phyloP scores from a whole-genome alignment of 2,113 vertebrate genomes.

The Trogon melanurus region DNA sequence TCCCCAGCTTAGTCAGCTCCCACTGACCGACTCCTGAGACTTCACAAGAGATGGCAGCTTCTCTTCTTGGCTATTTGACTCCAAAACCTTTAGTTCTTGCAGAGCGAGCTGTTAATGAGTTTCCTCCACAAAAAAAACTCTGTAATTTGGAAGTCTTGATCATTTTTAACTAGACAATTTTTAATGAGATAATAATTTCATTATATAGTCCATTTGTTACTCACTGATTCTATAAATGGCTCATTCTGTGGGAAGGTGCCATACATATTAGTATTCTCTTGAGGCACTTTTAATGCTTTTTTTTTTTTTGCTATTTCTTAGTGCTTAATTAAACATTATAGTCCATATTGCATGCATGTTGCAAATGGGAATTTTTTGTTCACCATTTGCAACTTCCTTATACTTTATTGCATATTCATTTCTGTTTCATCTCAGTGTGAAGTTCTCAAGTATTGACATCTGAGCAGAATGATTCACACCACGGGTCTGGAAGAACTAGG shows the following conservation, averaged over 20 bases:
- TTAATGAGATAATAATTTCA: slow-evolving; percentile 15
- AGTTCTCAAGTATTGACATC: not conserved
- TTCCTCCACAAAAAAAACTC: not conserved
- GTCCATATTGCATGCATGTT: not conserved
- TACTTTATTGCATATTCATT: not conserved
- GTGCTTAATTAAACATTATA: not conserved
- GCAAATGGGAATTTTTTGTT: not conserved
- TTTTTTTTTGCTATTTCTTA: not conserved
- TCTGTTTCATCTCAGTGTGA: not conserved
- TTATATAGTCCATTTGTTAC: not conserved
- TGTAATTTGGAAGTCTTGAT: not conserved
- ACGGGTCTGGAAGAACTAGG: not conserved
- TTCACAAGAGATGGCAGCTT: not conserved
- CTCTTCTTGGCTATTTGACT: not conserved
- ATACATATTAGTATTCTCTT: not conserved
- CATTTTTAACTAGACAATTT: not conserved
- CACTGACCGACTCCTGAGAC: not conserved
- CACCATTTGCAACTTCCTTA: not conserved
- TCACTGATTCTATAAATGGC: not conserved
- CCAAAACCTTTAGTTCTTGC: not conserved
- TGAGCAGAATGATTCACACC: not conserved
- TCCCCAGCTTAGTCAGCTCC: not conserved
- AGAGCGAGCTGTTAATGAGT: not conserved
- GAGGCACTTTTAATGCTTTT: not conserved
- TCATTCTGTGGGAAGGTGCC: slow-evolving; percentile 9